Evolutionary conservation across 1,140 invertebrate genomes (phyloP).

Genomic region (Drosophila ambigua): DNA sequence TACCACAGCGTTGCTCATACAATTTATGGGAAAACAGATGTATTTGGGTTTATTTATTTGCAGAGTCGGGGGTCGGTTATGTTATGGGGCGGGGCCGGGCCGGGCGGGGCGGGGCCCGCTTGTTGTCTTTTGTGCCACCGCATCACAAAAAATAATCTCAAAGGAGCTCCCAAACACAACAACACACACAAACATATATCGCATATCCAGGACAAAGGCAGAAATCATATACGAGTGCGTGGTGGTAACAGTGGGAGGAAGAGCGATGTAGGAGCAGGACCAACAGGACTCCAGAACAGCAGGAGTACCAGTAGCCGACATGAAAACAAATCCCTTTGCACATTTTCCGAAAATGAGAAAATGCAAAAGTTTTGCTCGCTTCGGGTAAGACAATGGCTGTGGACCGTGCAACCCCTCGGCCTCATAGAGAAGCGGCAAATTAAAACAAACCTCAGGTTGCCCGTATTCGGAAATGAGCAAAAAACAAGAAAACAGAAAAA

Average conservation of each 20-base stretch:
- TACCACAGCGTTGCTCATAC: constrained; percentile 40
- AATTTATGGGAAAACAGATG: constrained; percentile 80
- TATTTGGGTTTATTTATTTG: constrained; percentile 77
- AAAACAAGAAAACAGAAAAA: constrained; percentile 46
- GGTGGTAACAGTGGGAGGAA: constrained; percentile 12
- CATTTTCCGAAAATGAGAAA: constrained; percentile 82
- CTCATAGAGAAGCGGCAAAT: constrained; percentile 78
- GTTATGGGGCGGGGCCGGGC: neutral
- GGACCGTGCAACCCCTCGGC: constrained; percentile 9
- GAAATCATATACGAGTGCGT: constrained; percentile 77
- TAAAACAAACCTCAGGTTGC: constrained; percentile 82
- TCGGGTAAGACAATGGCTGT: constrained; percentile 67
- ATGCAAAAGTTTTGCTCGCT: constrained; percentile 76
- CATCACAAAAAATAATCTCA: constrained; percentile 68
- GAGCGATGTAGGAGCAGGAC: constrained; percentile 1
- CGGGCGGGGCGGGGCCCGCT: neutral
- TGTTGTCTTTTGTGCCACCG: constrained; percentile 52
- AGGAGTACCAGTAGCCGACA: constrained; percentile 49
- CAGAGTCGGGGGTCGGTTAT: neutral
- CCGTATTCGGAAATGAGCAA: constrained; percentile 80
- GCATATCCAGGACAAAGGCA: constrained; percentile 54
- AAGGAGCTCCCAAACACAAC: constrained; percentile 45
- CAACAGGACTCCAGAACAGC: constrained; percentile 26
- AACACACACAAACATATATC: constrained; percentile 5
- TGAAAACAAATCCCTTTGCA: constrained; percentile 82